Evolutionary conservation across 2,797 vertebrate genomes (phyloP).

Genomic region (Falco peregrinus): DNA sequence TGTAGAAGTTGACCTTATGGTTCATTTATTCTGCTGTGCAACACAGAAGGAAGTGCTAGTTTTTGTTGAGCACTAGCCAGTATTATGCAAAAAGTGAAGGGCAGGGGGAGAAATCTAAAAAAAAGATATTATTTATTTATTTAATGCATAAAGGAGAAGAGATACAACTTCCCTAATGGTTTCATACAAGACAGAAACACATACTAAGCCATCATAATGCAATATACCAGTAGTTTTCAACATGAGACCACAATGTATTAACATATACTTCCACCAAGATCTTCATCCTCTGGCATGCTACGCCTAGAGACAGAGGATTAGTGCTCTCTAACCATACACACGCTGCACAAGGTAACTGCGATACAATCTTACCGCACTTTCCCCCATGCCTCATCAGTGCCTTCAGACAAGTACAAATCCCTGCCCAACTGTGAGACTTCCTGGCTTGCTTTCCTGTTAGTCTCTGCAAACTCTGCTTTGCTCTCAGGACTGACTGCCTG

Average conservation of each 20-base stretch:
- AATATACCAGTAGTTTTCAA: background rate
- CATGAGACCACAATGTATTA: background rate
- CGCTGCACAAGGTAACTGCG: background rate
- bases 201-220: background rate
- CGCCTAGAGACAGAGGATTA: background rate
- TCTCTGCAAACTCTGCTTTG: background rate
- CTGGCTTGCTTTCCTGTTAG: background rate
- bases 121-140: background rate
- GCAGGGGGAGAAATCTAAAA: background rate
- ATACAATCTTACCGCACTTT: no score
- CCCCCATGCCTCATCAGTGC: no score
- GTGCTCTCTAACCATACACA: background rate
- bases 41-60: background rate
- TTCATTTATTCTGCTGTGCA: background rate
- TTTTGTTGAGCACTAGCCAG: background rate
- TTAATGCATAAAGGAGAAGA: background rate
- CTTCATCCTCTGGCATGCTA: background rate
- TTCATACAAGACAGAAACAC: background rate
- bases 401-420: background rate
- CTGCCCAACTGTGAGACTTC: background rate
- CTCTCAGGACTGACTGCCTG: background rate
- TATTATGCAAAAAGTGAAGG: background rate
- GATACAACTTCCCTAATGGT: background rate
- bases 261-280: background rate
- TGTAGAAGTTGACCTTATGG: background rate